Conservation (phyloP, 2,113 vertebrate species). For the Pogonocichla stellata region DNA sequence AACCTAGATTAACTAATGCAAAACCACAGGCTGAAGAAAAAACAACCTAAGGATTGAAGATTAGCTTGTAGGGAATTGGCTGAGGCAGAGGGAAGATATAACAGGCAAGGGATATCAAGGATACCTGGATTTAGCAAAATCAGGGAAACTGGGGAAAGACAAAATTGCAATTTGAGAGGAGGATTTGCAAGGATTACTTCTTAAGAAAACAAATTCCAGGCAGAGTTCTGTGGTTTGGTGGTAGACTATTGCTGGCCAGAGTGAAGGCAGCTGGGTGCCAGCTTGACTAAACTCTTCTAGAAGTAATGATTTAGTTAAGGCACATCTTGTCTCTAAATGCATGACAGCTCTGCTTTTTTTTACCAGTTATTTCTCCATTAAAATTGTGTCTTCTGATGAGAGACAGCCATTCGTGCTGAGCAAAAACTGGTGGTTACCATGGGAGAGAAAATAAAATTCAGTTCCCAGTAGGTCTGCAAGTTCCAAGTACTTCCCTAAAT, state of each 20-base stretch:
- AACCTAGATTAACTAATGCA: background rate
- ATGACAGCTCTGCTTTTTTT: background rate
- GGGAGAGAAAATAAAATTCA: background rate
- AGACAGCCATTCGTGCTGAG: background rate
- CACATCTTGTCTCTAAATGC: background rate
- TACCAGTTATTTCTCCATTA: background rate
- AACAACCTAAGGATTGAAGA: background rate
- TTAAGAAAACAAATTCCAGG: background rate
- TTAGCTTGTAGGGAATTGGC: background rate
- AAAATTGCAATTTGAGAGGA: background rate
- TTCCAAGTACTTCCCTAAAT: background rate
- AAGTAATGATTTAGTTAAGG: background rate
- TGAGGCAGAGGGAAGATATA: background rate
- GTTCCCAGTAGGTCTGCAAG: background rate
- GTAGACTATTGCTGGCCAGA: background rate
- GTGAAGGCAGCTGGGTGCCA: background rate
- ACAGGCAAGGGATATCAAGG: background rate
- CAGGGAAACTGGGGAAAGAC: background rate
- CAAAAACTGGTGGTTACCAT: background rate
- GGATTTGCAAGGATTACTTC: constrained; percentile 4
- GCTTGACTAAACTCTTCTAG: background rate
- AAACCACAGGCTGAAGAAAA: background rate
- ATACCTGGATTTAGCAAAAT: background rate
- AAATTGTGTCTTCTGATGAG: background rate
- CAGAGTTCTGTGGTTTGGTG: background rate